Base-by-base conservation (phyloP, 2,888 invertebrate species). In the Leucoma salicis region DNA sequence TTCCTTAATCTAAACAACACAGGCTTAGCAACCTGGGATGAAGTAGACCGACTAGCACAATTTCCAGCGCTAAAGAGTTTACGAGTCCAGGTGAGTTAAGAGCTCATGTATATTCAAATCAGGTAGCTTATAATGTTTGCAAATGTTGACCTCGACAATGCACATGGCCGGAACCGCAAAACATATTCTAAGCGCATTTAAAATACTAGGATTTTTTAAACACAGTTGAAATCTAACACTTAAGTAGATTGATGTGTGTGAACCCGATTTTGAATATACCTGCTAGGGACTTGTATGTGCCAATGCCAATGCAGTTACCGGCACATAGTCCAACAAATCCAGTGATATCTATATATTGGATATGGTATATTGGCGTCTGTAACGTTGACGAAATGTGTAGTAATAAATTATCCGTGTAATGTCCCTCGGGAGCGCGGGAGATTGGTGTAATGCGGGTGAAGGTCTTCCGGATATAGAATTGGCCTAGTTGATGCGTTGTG, bases 1-100 rank as follows among this genome's bases (percentile, higher is more conserved):
- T 94, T 96, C 70, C 90, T 96, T 42, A 97, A 97, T 81, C 90
- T 98, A 50, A 97, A 96, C 78, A 94, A 95, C 59, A 96, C 96
- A 13, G 92, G 94, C 35, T 82, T 98, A 34, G 91, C 93, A 34
- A 94, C 95, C 25, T 97, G 98, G 97, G 94, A 95, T 63, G 97
- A 97, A 70, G 94, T 98, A 46, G 97, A 98, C 70, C 92, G 94
- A 60, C 90, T 98, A 54, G 93, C 95, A 39, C 92, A 92, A 71
- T 97, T 97, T 84, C 96, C 96, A 1, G 91, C 93, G 7, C 90
- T 99, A 41, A 93, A 92, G 57, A 96, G 96, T 82, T 91, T 98
- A 48, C 91, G 98, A 67, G 93, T 98, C 50, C 94, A 94, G 86
- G 95, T 95, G 63, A 78, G 80, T 68, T 39, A 49, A 51, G 58